phyloP scores from a whole-genome alignment of 2,888 invertebrate genomes.

The Congeria kusceri region DNA sequence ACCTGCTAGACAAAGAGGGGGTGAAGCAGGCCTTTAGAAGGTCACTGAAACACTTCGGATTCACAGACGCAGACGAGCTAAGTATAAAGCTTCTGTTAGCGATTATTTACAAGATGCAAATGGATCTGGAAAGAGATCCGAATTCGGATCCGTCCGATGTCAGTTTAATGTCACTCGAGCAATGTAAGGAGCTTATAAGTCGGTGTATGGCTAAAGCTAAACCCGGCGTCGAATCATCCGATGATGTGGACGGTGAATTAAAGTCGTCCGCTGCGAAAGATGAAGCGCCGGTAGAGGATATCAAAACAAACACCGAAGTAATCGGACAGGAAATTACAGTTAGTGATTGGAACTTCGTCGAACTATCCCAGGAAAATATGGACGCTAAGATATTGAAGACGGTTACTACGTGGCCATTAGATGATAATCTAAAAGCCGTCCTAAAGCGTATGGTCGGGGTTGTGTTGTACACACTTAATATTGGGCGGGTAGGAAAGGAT shows the following conservation, averaged over 20 bases:
- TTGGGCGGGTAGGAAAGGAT: slow-evolving; percentile 12
- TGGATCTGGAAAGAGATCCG: slow-evolving; percentile 28
- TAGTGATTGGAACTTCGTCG: too few species aligned
- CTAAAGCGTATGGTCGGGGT: slow-evolving; percentile 14
- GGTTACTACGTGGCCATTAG: slow-evolving; percentile 8
- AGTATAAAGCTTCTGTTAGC: slow-evolving; percentile 39
- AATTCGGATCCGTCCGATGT: not conserved
- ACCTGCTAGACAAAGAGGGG: slow-evolving; percentile 48
- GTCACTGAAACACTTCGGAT: slow-evolving; percentile 44
- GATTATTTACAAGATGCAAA: slow-evolving; percentile 40
- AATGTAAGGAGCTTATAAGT: too few species aligned
- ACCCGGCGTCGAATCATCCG: too few species aligned
- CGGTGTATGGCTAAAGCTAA: too few species aligned
- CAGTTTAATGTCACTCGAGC: not conserved
- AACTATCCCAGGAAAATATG: too few species aligned
- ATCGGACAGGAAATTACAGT: too few species aligned
- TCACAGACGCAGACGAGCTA: slow-evolving; percentile 30
- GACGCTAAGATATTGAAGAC: not conserved
- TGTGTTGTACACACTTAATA: slow-evolving; percentile 33
- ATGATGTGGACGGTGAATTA: too few species aligned
- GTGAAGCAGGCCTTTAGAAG: slow-evolving; percentile 32
- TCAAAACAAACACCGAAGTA: too few species aligned
- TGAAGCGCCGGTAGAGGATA: too few species aligned
- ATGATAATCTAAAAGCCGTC: slow-evolving; percentile 23
- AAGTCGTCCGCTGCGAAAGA: too few species aligned